Percentiles rank a stretch among this genome's conserved stretches.
Evolutionary conservation across 2,113 vertebrate species (phyloP).

Genomic region (Microtus richardsoni): DNA sequence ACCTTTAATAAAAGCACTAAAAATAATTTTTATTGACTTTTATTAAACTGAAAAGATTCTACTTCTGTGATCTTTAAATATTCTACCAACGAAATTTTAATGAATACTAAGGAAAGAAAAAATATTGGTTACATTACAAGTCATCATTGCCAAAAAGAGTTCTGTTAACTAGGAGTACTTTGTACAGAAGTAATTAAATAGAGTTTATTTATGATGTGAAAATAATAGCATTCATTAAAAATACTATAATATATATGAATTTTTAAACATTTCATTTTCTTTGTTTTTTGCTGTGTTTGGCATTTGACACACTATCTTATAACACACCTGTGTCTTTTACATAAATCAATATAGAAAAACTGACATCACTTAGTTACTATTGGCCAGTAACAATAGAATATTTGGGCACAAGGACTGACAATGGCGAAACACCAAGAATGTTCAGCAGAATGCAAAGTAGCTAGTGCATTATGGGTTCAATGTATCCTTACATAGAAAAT

Average conservation of each 20-base stretch:
- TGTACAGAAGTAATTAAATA: neutral
- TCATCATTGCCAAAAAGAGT: neutral
- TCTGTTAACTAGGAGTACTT: neutral
- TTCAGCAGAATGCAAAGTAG: neutral
- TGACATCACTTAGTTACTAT: neutral
- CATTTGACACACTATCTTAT: neutral
- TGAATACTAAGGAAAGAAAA: neutral
- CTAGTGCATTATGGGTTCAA: neutral
- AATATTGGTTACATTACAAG: neutral
- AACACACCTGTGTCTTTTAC: neutral
- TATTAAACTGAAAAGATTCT: neutral
- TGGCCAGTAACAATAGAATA: neutral
- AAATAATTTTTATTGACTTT: neutral
- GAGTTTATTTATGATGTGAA: neutral
- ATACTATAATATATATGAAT: neutral
- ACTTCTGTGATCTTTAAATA: neutral
- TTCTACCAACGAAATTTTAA: neutral
- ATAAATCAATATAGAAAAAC: neutral
- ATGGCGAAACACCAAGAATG: neutral
- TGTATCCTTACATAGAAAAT: constrained; percentile 30
- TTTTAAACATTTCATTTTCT: neutral
- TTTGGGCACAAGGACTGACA: neutral
- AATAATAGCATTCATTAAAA: neutral
- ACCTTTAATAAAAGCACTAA: neutral
- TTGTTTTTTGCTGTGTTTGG: neutral